Evolutionary conservation across 1,140 invertebrate species (phyloP).

Genomic region (Trialeurodes vaporariorum): DNA sequence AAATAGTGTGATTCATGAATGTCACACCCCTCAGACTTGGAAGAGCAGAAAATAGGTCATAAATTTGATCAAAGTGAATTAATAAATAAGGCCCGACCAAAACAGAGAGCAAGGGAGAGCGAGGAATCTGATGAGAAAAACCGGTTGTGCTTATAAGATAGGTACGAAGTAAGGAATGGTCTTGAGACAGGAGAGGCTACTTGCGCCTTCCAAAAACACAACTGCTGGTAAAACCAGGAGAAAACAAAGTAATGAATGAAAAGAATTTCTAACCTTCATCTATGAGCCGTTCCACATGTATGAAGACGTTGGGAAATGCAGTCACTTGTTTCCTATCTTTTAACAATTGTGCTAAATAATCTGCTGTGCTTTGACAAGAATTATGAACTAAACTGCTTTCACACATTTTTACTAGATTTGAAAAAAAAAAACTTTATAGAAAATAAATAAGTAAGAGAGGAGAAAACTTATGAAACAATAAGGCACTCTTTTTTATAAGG

Average conservation of each 20-base stretch:
- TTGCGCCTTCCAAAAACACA: not conserved
- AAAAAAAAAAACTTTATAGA: not conserved
- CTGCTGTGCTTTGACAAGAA: constrained; percentile 92
- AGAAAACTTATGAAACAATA: not conserved
- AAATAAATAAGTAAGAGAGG: not conserved
- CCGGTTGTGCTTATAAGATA: not conserved
- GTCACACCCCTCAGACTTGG: not conserved
- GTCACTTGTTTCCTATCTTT: constrained; percentile 99
- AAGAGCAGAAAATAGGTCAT: not conserved
- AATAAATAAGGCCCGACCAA: no score
- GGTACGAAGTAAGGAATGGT: not conserved
- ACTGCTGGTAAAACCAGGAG: not conserved
- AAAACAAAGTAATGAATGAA: not conserved
- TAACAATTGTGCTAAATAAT: constrained; percentile 98
- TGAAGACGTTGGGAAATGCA: constrained; percentile 98
- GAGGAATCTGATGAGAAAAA: not conserved
- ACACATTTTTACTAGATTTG: not conserved
- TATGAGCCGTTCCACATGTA: constrained; percentile 95
- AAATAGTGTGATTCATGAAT: no score
- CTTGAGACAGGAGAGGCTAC: not conserved
- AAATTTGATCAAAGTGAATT: not conserved
- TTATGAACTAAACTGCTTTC: constrained; percentile 10
- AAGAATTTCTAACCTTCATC: constrained; percentile 85
- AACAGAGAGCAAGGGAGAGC: not conserved
- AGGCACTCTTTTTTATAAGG: not conserved